Conservation (phyloP, 1,140 invertebrate genomes). For the Hyles euphorbiae region DNA sequence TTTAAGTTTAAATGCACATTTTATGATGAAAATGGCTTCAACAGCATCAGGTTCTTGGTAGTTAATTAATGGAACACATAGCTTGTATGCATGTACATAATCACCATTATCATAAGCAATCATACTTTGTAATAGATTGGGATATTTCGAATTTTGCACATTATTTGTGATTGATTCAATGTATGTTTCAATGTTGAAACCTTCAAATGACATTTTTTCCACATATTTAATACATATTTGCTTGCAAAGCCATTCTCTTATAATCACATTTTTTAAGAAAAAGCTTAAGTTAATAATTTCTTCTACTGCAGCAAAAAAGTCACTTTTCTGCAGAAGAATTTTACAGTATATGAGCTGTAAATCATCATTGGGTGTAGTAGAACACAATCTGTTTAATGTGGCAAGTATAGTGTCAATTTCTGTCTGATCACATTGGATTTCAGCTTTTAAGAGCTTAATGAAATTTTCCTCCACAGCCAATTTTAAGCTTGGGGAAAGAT, state of each 20-base stretch:
- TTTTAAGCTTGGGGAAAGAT: slow-evolving; percentile 28
- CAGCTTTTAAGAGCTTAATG: slow-evolving; percentile 43
- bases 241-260: slow-evolving; percentile 57
- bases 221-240: slow-evolving; percentile 48
- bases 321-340: slow-evolving; percentile 31
- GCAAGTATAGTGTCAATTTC: slow-evolving; percentile 34
- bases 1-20: slow-evolving; percentile 75
- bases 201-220: slow-evolving; percentile 43
- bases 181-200: slow-evolving; percentile 47
- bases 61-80: slow-evolving; percentile 56
- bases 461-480: slow-evolving; percentile 40
- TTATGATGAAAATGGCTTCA: slow-evolving; percentile 59
- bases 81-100: slow-evolving; percentile 74
- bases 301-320: slow-evolving; percentile 35
- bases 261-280: slow-evolving; percentile 43
- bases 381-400: slow-evolving; percentile 31
- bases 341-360: slow-evolving; percentile 38
- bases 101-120: slow-evolving; percentile 71
- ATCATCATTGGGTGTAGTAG: slow-evolving; percentile 32
- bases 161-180: slow-evolving; percentile 69
- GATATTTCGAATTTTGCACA: slow-evolving; percentile 76
- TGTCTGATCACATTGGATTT: slow-evolving; percentile 36
- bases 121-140: slow-evolving; percentile 78
- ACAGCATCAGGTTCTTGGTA: slow-evolving; percentile 52
- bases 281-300: slow-evolving; percentile 46